Percentiles rank a stretch among this genome's conserved stretches.
These are phyloP conservation scores for Cavia aperea DNA, from an alignment of 2,113 vertebrate genomes.

Conservation along the genomic window DNA sequence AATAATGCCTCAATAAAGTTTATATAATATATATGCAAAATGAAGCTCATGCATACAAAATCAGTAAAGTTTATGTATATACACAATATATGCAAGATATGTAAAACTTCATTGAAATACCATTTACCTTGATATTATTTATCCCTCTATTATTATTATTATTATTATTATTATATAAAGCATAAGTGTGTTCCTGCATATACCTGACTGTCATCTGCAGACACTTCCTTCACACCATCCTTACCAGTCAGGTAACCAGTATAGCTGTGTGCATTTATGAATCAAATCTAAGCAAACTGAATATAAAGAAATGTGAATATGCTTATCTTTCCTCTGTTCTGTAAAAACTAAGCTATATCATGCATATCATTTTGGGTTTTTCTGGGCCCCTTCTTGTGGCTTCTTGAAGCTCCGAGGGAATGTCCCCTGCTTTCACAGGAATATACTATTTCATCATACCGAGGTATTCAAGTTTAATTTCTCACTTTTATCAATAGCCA, in stretches of 20 bases:
- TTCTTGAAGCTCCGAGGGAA: background rate
- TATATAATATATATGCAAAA: background rate
- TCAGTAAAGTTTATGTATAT: background rate
- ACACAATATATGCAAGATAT: background rate
- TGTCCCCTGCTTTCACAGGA: background rate
- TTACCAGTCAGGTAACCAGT: background rate
- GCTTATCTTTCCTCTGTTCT: background rate
- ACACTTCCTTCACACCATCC: fast-evolving
- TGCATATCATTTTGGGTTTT: background rate
- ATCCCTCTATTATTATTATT: background rate
- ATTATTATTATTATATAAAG: background rate
- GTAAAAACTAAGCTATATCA: background rate
- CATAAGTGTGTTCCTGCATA: background rate
- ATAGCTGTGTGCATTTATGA: background rate
- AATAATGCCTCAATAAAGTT: background rate
- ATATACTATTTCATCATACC: background rate
- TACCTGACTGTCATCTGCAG: background rate
- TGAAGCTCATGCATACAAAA: background rate
- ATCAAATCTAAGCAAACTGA: background rate
- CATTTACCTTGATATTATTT: background rate
- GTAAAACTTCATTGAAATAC: background rate
- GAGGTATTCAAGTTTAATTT: background rate
- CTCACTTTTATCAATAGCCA: background rate
- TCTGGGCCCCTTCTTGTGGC: too few relatives aligned
- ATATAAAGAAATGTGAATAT: background rate